These are phyloP conservation scores for Pygoscelis antarcticus DNA, from an alignment of 2,113 vertebrate species.

Conservation along the genomic window DNA sequence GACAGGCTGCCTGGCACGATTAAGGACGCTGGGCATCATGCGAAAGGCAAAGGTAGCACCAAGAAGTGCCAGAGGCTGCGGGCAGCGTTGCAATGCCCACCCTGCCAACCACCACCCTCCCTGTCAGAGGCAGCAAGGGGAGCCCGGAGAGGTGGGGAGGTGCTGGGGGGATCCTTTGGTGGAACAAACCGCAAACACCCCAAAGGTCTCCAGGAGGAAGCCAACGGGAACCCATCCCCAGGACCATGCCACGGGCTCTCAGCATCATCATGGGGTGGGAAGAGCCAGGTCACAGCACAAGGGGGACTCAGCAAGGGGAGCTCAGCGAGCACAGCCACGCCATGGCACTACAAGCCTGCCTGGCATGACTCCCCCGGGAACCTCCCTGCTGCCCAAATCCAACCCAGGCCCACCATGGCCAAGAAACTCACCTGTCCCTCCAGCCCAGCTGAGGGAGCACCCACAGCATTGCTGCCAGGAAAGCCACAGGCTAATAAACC, in stretches of 20 bases:
- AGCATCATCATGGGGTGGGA: background rate
- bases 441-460: background rate
- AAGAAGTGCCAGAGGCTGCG: background rate
- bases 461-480: background rate
- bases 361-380: background rate
- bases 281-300: background rate
- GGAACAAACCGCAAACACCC: background rate
- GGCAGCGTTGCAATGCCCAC: background rate
- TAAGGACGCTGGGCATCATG: constrained; percentile 23
- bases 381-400: background rate
- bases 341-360: background rate
- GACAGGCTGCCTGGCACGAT: background rate
- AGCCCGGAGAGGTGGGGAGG: background rate
- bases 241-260: background rate
- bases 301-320: background rate
- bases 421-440: background rate
- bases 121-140: background rate
- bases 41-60: constrained; percentile 57
- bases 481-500: background rate
- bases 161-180: background rate
- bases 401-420: background rate
- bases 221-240: accelerated
- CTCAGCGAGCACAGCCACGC: background rate
- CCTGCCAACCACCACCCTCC: background rate
- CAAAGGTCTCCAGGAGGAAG: background rate